A percentile compares a stretch with the other conserved stretches of the same genome.
These are phyloP conservation scores for Darevskia mixta DNA, from an alignment of 2,797 vertebrate species.

Conservation along the genomic window DNA sequence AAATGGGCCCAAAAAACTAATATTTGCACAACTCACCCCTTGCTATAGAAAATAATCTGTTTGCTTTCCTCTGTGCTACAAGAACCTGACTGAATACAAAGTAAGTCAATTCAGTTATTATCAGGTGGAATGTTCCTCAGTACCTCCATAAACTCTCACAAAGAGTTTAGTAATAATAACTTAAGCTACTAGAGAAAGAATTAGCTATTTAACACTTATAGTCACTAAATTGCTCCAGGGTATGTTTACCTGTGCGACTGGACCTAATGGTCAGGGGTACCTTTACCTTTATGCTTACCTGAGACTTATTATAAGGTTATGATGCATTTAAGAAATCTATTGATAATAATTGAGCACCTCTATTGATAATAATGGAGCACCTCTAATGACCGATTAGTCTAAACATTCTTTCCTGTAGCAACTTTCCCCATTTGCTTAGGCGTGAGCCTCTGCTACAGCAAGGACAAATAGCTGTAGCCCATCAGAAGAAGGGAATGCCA, in stretches of 20 bases:
- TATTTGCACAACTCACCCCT: not conserved
- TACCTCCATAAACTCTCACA: constrained; percentile 13
- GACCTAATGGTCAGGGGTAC: no score
- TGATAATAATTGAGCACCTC: constrained; percentile 8
- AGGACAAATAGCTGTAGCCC: not conserved
- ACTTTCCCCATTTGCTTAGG: not conserved
- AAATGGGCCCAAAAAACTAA: not conserved
- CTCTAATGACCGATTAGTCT: constrained; percentile 7
- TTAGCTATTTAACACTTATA: not conserved
- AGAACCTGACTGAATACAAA: not conserved
- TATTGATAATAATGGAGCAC: not conserved
- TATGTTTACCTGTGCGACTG: not conserved
- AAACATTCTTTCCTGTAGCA: not conserved
- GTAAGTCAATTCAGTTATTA: not conserved
- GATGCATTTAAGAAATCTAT: constrained; percentile 19
- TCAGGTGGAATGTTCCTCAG: rapidly evolving
- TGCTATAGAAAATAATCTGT: not conserved
- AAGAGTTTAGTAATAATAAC: constrained; percentile 1
- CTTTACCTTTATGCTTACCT: not conserved
- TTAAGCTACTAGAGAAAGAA: not conserved
- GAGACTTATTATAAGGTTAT: not conserved
- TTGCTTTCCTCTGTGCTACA: not conserved
- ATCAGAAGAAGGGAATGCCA: constrained; percentile 46
- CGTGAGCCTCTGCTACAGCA: not conserved
- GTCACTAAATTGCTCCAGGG: not conserved